Conservation (phyloP, 1,140 invertebrate species). For the Argopecten irradians region DNA sequence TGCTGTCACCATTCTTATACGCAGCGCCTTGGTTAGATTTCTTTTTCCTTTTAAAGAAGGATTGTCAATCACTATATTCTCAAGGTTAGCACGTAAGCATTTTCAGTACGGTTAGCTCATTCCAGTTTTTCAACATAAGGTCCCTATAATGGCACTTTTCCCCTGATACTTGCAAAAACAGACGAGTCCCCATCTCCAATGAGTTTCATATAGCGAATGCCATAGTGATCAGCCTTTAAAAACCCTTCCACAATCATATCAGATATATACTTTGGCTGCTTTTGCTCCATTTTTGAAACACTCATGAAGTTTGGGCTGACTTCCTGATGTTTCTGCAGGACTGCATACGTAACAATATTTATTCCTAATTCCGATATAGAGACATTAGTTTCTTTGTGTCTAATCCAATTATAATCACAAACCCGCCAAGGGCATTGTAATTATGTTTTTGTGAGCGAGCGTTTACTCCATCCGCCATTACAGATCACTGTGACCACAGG, state of each 20-base stretch:
- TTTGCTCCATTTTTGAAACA: conserved; percentile 62
- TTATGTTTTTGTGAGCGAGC: conserved; percentile 32
- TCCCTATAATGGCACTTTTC: conserved; percentile 61
- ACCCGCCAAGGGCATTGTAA: conserved; percentile 47
- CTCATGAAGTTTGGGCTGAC: conserved; percentile 36
- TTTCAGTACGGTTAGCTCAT: conserved; percentile 68
- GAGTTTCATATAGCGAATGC: conserved; percentile 59
- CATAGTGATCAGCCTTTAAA: conserved; percentile 69
- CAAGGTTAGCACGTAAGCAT: conserved; percentile 69
- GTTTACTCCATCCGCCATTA: not conserved
- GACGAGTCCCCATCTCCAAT: conserved; percentile 77
- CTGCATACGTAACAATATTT: conserved; percentile 59
- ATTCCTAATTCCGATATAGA: conserved; percentile 41
- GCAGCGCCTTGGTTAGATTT: not conserved
- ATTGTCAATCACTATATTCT: conserved; percentile 55
- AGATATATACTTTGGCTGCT: conserved; percentile 76
- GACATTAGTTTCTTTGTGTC: conserved; percentile 28
- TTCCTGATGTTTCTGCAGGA: conserved; percentile 26
- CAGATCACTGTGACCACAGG: too few relatives aligned
- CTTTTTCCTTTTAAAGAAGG: not conserved
- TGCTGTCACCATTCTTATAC: conserved; percentile 42
- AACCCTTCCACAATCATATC: conserved; percentile 75
- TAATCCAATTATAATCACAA: conserved; percentile 61
- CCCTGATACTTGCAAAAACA: conserved; percentile 68
- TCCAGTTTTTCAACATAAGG: conserved; percentile 72